Conservation (phyloP, 2,797 vertebrate genomes). For the Paguma larvata region DNA sequence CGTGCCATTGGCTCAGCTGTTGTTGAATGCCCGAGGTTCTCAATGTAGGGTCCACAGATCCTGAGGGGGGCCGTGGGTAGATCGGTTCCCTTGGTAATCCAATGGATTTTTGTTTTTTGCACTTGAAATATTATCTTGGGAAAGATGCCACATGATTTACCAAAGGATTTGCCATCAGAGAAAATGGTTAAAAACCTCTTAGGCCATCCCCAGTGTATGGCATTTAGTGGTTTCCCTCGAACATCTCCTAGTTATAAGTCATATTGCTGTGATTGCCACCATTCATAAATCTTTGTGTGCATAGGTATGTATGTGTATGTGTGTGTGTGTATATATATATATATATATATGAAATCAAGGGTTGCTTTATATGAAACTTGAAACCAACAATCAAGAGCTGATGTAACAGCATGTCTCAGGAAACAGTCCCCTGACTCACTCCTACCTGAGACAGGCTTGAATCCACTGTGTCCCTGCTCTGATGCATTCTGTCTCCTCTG, state of each 20-base stretch:
- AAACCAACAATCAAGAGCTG: background rate
- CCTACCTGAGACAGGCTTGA: background rate
- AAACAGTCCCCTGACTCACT: background rate
- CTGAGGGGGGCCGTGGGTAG: fast-evolving
- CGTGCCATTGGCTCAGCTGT: fast-evolving
- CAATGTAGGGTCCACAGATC: background rate
- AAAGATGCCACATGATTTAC: background rate
- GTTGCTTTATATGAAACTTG: background rate
- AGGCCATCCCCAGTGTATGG: background rate
- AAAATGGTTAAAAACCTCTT: background rate
- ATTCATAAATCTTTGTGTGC: background rate
- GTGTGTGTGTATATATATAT: background rate
- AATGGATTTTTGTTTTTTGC: background rate
- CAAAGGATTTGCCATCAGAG: background rate
- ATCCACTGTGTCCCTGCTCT: background rate
- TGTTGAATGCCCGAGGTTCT: background rate
- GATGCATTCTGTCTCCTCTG: background rate
- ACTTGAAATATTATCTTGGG: background rate
- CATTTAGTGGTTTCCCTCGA: background rate
- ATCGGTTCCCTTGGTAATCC: background rate
- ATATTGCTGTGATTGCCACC: background rate
- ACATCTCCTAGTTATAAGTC: background rate
- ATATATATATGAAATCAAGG: too few relatives aligned
- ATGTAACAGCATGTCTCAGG: background rate
- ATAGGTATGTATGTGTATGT: background rate